These are phyloP conservation scores for Ceratoteleas bidentatus DNA, from an alignment of 1,140 invertebrate genomes.

Conservation along the genomic window DNA sequence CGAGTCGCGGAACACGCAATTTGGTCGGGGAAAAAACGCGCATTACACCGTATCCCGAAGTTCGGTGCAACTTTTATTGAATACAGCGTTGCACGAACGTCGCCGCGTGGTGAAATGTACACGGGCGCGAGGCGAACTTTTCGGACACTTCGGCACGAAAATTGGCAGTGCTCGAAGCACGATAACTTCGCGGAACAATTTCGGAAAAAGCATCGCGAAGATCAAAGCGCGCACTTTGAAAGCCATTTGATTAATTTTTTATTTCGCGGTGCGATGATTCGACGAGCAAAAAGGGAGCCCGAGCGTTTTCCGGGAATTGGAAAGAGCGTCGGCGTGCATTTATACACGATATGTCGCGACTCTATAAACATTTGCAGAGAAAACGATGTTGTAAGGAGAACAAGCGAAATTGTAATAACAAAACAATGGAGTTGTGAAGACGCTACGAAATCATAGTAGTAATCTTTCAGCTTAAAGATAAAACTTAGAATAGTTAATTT, in stretches of 20 bases:
- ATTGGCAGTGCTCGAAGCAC: conserved; percentile 40
- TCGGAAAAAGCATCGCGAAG: conserved; percentile 42
- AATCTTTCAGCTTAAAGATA: too few relatives aligned
- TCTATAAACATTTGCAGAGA: too few relatives aligned
- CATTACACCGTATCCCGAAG: conserved; percentile 20
- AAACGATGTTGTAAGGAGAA: too few relatives aligned
- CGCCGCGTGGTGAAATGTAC: conserved; percentile 32
- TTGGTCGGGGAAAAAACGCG: conserved; percentile 12
- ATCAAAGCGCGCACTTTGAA: conserved; percentile 36
- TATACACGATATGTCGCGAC: too few relatives aligned
- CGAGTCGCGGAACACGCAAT: conserved; percentile 16
- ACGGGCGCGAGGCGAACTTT: conserved; percentile 24
- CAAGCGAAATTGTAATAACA: too few relatives aligned
- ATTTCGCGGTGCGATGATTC: conserved; percentile 26
- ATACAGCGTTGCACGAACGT: conserved; percentile 47
- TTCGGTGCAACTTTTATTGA: conserved; percentile 45
- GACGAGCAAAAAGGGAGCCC: neutral
- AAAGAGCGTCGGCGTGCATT: neutral
- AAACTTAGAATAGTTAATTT: too few relatives aligned
- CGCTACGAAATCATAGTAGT: too few relatives aligned
- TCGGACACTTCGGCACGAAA: conserved; percentile 33
- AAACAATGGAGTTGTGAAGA: too few relatives aligned
- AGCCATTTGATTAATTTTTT: conserved; percentile 43
- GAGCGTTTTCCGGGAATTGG: neutral
- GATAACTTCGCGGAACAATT: conserved; percentile 42